These are phyloP conservation scores for Drosophila kikkawai DNA, from an alignment of 1,140 invertebrate species.

Conservation along the genomic window DNA sequence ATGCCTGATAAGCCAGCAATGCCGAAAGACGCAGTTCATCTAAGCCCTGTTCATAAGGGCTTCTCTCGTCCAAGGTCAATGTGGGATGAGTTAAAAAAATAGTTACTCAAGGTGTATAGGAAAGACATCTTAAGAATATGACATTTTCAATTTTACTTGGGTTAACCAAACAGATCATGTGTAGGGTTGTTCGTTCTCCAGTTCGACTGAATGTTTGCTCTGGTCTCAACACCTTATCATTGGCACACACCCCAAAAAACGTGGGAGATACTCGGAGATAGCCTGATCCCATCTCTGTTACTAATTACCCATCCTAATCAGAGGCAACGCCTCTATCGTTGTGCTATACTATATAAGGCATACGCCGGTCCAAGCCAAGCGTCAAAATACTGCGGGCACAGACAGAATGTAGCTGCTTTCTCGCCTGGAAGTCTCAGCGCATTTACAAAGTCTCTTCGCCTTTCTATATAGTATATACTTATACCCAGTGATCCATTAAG, in stretches of 20 bases:
- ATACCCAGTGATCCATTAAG: background rate
- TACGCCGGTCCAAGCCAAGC: constrained; percentile 8
- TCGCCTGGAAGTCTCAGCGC: constrained; percentile 1
- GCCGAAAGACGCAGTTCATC: constrained; percentile 33
- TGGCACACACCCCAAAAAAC: constrained; percentile 47
- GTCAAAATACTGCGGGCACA: constrained; percentile 54
- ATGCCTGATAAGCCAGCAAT: constrained; percentile 67
- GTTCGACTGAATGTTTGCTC: constrained; percentile 37
- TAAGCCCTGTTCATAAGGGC: constrained; percentile 11
- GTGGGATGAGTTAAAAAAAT: background rate
- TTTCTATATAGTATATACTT: background rate
- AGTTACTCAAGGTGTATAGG: too few relatives aligned
- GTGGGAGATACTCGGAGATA: constrained; percentile 60
- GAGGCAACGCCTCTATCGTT: constrained; percentile 9
- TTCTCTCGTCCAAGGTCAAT: constrained; percentile 16
- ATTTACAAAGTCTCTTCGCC: constrained; percentile 2
- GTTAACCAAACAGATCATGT: constrained; percentile 2
- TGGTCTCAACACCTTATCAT: constrained; percentile 38
- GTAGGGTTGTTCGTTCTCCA: constrained; percentile 9
- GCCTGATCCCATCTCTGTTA: constrained; percentile 48
- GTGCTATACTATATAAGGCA: constrained; percentile 65
- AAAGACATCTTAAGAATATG: too few relatives aligned
- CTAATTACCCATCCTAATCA: constrained; percentile 64
- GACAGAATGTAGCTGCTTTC: constrained; percentile 64
- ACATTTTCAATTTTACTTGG: background rate